A percentile compares a stretch with the other conserved stretches of the same genome.
Evolutionary conservation across 2,888 invertebrate species (phyloP).

Genomic region (Cataglyphis cursor): DNA sequence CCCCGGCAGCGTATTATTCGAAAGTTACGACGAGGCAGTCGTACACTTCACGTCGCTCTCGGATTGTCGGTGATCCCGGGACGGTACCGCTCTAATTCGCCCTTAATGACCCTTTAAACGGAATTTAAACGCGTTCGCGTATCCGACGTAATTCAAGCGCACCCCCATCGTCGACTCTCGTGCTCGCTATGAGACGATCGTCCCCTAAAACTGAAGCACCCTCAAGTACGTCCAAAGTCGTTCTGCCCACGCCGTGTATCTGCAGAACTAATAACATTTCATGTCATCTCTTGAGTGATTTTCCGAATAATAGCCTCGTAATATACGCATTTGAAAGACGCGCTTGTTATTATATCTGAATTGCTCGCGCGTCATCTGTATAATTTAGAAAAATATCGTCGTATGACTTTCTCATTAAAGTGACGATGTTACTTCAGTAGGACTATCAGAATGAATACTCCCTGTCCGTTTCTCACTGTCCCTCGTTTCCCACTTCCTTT

Average conservation of each 20-base stretch:
- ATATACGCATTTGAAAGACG: background rate
- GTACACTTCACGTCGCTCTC: conserved; percentile 53
- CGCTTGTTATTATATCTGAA: background rate
- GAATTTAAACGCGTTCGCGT: conserved; percentile 76
- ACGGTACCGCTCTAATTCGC: conserved; percentile 71
- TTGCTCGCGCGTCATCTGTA: conserved; percentile 24
- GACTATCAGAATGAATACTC: conserved; percentile 2
- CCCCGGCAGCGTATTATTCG: conserved; percentile 64
- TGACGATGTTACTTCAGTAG: background rate
- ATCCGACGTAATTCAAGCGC: conserved; percentile 69
- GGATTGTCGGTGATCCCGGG: conserved; percentile 46
- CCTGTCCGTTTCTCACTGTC: background rate
- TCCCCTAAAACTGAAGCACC: conserved; percentile 16
- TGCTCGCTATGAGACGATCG: conserved; percentile 20
- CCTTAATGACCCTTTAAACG: conserved; percentile 80
- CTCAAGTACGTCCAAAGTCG: conserved; percentile 16
- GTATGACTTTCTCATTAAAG: conserved; percentile 18
- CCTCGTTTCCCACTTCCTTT: conserved; percentile 20
- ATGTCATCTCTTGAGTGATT: background rate
- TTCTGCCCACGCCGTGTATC: background rate
- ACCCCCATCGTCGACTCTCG: conserved; percentile 60
- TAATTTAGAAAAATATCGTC: conserved; percentile 21
- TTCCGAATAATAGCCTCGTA: background rate
- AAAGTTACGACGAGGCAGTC: conserved; percentile 63
- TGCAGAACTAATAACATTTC: conserved; percentile 22